Percentiles rank a stretch among this genome's conserved stretches.
Evolutionary conservation across 2,797 vertebrate species (phyloP).

Genomic region (Manis crassicaudata): DNA sequence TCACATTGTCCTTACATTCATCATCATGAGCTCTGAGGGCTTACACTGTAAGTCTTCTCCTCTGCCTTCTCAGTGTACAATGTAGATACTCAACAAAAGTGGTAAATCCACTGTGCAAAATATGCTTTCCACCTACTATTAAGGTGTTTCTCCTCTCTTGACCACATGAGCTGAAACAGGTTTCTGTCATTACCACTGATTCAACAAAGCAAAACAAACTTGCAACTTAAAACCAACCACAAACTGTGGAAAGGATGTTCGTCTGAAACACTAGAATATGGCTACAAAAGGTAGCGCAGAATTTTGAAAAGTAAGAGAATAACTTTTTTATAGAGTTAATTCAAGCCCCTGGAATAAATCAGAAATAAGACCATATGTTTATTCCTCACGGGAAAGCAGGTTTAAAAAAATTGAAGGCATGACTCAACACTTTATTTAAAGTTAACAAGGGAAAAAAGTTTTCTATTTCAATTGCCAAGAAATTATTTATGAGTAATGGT

Average conservation of each 20-base stretch:
- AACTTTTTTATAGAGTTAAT: background rate
- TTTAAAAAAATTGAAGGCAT: background rate
- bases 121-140: background rate
- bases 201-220: background rate
- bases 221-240: background rate
- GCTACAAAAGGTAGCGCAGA: conserved; percentile 20
- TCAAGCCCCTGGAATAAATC: background rate
- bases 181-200: background rate
- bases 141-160: background rate
- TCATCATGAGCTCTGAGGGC: background rate
- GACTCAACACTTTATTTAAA: background rate
- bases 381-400: background rate
- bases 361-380: conserved; percentile 20
- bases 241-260: background rate
- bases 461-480: conserved; percentile 13
- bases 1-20: background rate
- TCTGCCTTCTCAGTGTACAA: background rate
- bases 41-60: background rate
- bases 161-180: background rate
- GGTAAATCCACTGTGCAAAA: background rate
- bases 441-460: background rate
- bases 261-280: background rate
- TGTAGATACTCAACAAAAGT: background rate
- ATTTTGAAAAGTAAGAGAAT: background rate
- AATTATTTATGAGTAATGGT: background rate